Base-by-base conservation (phyloP, 2,797 vertebrate species). In the Trichosurus vulpecula region DNA sequence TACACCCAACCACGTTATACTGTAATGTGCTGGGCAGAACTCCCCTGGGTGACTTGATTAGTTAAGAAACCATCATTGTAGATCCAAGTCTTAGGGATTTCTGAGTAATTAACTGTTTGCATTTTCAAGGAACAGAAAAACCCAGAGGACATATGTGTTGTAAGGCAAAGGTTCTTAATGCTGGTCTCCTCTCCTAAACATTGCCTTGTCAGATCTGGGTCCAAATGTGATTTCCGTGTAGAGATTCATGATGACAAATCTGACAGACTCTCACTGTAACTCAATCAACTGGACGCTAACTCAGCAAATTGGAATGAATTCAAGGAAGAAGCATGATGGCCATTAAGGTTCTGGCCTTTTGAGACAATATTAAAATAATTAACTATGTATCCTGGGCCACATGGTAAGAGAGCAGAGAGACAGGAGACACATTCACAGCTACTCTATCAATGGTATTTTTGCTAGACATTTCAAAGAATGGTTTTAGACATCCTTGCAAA, bases 221-320 rank as follows among this genome's bases (percentile, higher is more conserved):
- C 54, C 47, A 96, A 97, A 98, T 95, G 81, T 91, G 95, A 97
- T 98, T 97, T 96, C 2, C 91, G 56, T 61, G 81, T 95, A 93
- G 96, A 53, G 91, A 97, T 94, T 95, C 87, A 93, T 95, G 92
- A 96, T 98, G 97, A 98, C 96, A 95, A 97, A 97, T 98, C 95
- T 94, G 94, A 53, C 95, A 92, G 94, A 52, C 29, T 95, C 90
- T 90, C 54, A 93, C 52, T 54, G 92, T 97, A 98, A 97, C 94
- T 98, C 96, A 96, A 97, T 98, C 95, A 97, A 81, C 35, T 93
- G 91, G 93, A 94, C 95, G 94, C 91, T 97, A 97, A 98, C 89
- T 92, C 92, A 93, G 41, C 55, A 93, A 96, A 98, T 92, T 97
- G 94, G 58, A 97, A 94, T 92, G 92, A 97, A 95, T 97, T 95